Percentiles rank a stretch among this genome's conserved stretches.
Conservation (phyloP, 2,113 vertebrate species). For the Smithornis capensis region DNA sequence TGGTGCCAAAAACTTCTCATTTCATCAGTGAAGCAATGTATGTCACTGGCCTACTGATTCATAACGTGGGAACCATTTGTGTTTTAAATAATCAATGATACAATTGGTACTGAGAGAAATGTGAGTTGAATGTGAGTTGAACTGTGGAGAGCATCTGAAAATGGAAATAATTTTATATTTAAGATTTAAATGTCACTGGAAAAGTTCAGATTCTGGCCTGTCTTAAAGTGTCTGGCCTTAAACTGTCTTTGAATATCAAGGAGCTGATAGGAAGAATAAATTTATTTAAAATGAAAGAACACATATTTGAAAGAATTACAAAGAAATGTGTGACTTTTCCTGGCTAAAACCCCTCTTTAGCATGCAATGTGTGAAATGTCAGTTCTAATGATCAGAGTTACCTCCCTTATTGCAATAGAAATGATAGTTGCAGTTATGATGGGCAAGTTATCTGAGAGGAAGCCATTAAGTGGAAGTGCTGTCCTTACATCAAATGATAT, state of each 20-base stretch:
- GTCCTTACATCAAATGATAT: background rate
- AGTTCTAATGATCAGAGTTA: background rate
- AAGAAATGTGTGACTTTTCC: background rate
- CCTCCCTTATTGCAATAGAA: background rate
- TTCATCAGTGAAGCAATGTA: background rate
- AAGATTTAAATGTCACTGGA: conserved; percentile 26
- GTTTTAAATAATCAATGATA: background rate
- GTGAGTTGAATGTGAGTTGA: background rate
- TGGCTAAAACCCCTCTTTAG: background rate
- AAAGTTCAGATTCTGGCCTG: conserved; percentile 54
- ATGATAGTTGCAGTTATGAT: background rate
- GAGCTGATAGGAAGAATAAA: conserved; percentile 10
- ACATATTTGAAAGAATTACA: background rate
- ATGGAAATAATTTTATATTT: conserved; percentile 3
- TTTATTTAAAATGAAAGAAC: conserved; percentile 8
- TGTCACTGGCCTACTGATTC: background rate
- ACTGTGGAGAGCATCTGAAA: background rate
- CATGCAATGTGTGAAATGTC: background rate
- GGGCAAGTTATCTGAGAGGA: background rate
- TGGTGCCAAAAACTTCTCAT: background rate
- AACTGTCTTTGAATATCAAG: conserved; percentile 33
- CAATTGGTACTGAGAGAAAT: background rate
- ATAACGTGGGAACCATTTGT: background rate
- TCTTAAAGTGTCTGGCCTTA: background rate
- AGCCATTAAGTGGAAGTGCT: background rate